A percentile compares a stretch with the other conserved stretches of the same genome.
Evolutionary conservation across 2,113 vertebrate genomes (phyloP).

Genomic region (Phrynosoma blainvillii): DNA sequence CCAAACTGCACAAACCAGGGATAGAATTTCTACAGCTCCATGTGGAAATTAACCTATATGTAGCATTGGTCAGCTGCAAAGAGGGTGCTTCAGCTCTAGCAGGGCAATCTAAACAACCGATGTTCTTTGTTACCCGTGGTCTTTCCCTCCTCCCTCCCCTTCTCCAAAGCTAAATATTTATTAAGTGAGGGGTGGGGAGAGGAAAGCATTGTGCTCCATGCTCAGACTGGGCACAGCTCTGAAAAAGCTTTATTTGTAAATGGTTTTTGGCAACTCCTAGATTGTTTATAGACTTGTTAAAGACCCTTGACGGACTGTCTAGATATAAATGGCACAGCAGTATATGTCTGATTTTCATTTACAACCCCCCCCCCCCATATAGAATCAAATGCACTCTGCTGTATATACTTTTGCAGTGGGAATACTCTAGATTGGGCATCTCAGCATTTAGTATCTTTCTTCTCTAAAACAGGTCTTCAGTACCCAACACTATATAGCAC

Average conservation of each 20-base stretch:
- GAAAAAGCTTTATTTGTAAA: conserved; percentile 56
- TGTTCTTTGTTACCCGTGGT: conserved; percentile 78
- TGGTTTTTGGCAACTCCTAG: conserved; percentile 49
- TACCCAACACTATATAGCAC: not conserved
- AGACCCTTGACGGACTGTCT: conserved; percentile 21
- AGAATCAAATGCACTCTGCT: conserved; percentile 19
- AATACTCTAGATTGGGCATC: not conserved
- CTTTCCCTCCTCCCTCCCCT: conserved; percentile 50
- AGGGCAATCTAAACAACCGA: conserved; percentile 83
- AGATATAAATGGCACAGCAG: conserved; percentile 3
- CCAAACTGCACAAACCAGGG: conserved; percentile 79
- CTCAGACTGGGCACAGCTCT: conserved; percentile 53
- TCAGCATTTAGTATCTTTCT: conserved; percentile 13
- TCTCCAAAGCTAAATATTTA: conserved; percentile 74
- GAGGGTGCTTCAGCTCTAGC: conserved; percentile 75
- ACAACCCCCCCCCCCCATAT: not conserved
- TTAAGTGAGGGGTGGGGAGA: conserved; percentile 29
- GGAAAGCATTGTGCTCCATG: not conserved
- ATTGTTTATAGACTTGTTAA: conserved; percentile 25
- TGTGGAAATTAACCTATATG: conserved; percentile 87
- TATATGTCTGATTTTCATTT: not conserved
- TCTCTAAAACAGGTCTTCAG: not conserved
- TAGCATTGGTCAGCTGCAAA: conserved; percentile 80
- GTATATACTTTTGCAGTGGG: not conserved
- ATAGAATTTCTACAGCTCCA: conserved; percentile 85